These are phyloP conservation scores for Acanthosepion pharaonis DNA, from an alignment of 2,888 invertebrate species.

Conservation along the genomic window DNA sequence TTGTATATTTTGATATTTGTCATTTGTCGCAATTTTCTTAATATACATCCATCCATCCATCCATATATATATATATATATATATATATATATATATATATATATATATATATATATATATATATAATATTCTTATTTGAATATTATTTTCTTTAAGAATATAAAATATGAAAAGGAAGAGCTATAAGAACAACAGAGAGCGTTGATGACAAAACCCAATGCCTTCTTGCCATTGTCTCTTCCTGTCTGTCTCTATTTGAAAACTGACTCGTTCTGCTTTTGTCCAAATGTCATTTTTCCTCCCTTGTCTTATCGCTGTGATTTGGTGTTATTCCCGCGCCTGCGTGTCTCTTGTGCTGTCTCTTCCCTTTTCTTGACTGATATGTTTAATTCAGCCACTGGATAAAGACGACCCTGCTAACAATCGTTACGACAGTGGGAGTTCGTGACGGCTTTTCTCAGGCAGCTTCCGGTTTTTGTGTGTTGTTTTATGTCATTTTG, in stretches of 20 bases:
- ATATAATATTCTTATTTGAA: background rate
- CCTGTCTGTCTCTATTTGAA: background rate
- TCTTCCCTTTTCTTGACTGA: background rate
- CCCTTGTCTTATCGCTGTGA: background rate
- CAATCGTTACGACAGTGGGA: background rate
- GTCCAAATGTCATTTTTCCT: background rate
- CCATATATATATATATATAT: background rate
- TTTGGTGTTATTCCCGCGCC: background rate
- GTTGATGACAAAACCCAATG: background rate
- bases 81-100: no score
- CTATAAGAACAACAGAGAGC: background rate
- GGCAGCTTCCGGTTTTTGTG: background rate
- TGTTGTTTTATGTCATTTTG: conserved; percentile 33
- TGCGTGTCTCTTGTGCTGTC: no score
- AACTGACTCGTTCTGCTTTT: background rate
- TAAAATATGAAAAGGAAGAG: background rate
- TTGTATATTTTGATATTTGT: background rate
- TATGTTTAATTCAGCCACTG: conserved; percentile 9
- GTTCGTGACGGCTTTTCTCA: background rate
- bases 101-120: background rate
- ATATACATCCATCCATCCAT: background rate
- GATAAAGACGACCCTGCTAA: background rate
- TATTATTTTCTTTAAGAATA: background rate
- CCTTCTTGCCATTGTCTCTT: background rate
- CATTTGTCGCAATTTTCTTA: background rate